A percentile compares a stretch with the other conserved stretches of the same genome.
Evolutionary conservation across 2,888 invertebrate species (phyloP).

Genomic region (Lycaena phlaeas): DNA sequence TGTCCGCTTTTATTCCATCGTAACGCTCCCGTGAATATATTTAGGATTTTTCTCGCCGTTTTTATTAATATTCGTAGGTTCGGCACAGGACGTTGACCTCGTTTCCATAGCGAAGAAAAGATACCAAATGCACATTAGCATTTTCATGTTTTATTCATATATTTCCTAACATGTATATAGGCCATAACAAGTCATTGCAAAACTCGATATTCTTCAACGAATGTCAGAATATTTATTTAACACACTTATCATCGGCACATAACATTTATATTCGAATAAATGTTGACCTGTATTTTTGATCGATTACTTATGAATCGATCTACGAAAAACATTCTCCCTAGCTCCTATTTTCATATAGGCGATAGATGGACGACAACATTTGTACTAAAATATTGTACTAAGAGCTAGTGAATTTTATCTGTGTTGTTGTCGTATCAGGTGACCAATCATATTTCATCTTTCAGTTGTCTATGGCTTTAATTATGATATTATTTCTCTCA

Average conservation of each 20-base stretch:
- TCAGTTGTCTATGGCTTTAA: too few relatives aligned
- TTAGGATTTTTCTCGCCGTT: slow-evolving; percentile 12
- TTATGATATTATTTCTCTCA: too few relatives aligned
- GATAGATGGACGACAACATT: too few relatives aligned
- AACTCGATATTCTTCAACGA: slow-evolving; percentile 14
- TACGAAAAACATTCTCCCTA: too few relatives aligned
- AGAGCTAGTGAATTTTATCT: too few relatives aligned
- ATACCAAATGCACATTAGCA: slow-evolving; percentile 40
- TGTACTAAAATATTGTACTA: too few relatives aligned
- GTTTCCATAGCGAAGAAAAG: slow-evolving; percentile 33
- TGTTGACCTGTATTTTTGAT: slow-evolving; percentile 1
- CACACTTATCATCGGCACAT: background rate
- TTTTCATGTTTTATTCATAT: slow-evolving; percentile 47
- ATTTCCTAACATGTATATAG: slow-evolving; percentile 32
- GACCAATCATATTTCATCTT: too few relatives aligned
- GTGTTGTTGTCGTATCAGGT: too few relatives aligned
- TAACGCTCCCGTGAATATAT: slow-evolving; percentile 11
- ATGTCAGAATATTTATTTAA: slow-evolving; percentile 4
- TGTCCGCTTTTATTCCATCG: background rate
- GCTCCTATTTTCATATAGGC: too few relatives aligned
- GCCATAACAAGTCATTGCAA: slow-evolving; percentile 20
- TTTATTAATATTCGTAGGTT: slow-evolving; percentile 17
- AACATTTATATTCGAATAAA: background rate
- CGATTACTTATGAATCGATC: slow-evolving; percentile 3
- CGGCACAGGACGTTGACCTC: slow-evolving; percentile 27